A percentile compares a stretch with the other conserved stretches of the same genome.
Conservation (phyloP, 2,113 vertebrate species). For the Calyptommatus sinebrachiatus region DNA sequence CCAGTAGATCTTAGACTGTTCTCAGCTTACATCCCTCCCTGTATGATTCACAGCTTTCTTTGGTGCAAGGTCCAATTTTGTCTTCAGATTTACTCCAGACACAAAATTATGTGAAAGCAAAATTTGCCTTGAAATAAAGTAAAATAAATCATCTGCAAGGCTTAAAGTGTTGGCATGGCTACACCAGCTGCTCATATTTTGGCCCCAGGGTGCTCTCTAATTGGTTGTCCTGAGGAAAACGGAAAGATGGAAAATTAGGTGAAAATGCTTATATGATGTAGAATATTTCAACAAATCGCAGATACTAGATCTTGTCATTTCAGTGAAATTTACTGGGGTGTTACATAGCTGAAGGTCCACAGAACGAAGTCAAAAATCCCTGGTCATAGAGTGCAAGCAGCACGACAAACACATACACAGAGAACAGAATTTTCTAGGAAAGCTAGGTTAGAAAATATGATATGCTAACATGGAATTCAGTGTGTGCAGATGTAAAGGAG, state of each 20-base stretch:
- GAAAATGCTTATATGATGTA: background rate
- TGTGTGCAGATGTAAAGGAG: no score
- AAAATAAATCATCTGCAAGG: background rate
- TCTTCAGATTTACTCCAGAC: background rate
- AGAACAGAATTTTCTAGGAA: no score
- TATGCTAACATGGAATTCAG: no score
- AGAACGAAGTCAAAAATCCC: background rate
- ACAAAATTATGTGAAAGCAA: background rate
- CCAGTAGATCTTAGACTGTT: background rate
- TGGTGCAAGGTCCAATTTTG: conserved; percentile 5
- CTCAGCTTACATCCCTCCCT: background rate
- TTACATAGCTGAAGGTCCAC: background rate
- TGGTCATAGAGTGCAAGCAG: no score
- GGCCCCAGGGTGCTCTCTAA: background rate
- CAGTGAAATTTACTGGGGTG: background rate
- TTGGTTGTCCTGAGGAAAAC: background rate
- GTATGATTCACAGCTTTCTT: conserved; percentile 2
- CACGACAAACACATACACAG: no score
- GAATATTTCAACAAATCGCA: background rate
- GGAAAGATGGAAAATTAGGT: background rate
- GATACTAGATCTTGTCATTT: background rate
- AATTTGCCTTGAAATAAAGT: background rate
- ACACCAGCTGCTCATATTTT: background rate
- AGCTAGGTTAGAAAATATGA: no score
- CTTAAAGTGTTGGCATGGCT: background rate